Conservation (phyloP, 2,888 invertebrate genomes). For the Campoplex nolae region DNA sequence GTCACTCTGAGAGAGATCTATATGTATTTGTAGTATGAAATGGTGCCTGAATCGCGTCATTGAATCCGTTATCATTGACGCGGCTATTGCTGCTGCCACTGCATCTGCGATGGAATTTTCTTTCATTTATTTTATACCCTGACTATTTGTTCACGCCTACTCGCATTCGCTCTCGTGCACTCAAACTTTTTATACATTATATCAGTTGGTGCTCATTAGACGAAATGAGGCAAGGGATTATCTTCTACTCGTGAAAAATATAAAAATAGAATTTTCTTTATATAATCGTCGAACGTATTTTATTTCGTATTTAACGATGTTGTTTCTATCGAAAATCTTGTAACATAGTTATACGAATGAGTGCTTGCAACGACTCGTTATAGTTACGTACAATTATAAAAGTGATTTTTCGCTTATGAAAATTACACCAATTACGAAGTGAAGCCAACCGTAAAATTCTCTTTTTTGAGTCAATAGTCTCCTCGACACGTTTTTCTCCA, state of each 20-base stretch:
- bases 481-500: background rate
- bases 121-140: constrained; percentile 29
- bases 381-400: too few relatives aligned
- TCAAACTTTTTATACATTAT: background rate
- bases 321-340: background rate
- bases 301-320: background rate
- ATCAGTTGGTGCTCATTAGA: background rate
- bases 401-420: too few relatives aligned
- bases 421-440: too few relatives aligned
- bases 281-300: background rate
- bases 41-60: constrained; percentile 2
- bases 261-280: background rate
- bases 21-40: constrained; percentile 17
- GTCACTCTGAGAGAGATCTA: background rate
- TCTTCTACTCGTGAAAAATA: background rate
- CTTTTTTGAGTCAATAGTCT: background rate
- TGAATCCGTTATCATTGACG: constrained; percentile 21
- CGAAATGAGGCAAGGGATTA: background rate
- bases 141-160: constrained; percentile 5
- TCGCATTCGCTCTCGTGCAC: background rate
- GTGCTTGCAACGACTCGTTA: too few relatives aligned
- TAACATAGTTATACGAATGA: background rate
- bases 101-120: constrained; percentile 14
- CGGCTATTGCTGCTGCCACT: constrained; percentile 1
- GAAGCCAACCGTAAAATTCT: background rate